Base-by-base conservation (phyloP, 2,888 invertebrate genomes). In the Eurois occulta region DNA sequence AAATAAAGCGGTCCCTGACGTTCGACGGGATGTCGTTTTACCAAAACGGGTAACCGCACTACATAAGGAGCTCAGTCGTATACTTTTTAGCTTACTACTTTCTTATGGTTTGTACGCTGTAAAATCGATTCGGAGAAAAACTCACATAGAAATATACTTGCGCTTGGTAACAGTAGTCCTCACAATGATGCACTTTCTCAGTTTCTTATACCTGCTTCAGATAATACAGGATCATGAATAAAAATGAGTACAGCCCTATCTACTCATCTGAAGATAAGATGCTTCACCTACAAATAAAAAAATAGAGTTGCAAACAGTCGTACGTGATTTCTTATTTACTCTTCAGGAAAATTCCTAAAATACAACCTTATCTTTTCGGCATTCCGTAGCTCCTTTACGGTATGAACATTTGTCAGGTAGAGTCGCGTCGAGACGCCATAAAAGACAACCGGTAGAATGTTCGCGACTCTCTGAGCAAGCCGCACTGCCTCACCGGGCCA, bases 371-470 rank as follows among this genome's bases (percentile, higher is more conserved):
- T 88, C 85, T 83, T 86, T 89, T 89, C 78, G 85, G 85, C 79
- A 86, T 87, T 83, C 79, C 81, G 66, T 72, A 75, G 78, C 46
- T 83, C 81, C 80, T 86, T 85, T 86, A 86, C 81, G 82, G 85
- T 77, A 77, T 75, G 83, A 83, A 81, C 81, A 88, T 90, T 88
- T 89, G 90, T 91, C 86, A 88, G 87, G 90, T 84, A 86, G 88
- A 87, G 87, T 87, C 86, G 90, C 88, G 86, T 87, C 77, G 89
- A 88, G 83, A 82, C 83, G 78, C 94, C 95, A 90, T 94, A 95
- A 93, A 93, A 89, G 94, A 90, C 90, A 91, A 92, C 93, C 87
- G 86, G 94, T 94, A 93, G 94, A 94, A 94, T 95, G 93, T 90
- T 81, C 84, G 84, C 87, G 80, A 85, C 86, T 81, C 79, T 89